phyloP scores from a whole-genome alignment of 2,797 vertebrate genomes.

The Xenops minutus region DNA sequence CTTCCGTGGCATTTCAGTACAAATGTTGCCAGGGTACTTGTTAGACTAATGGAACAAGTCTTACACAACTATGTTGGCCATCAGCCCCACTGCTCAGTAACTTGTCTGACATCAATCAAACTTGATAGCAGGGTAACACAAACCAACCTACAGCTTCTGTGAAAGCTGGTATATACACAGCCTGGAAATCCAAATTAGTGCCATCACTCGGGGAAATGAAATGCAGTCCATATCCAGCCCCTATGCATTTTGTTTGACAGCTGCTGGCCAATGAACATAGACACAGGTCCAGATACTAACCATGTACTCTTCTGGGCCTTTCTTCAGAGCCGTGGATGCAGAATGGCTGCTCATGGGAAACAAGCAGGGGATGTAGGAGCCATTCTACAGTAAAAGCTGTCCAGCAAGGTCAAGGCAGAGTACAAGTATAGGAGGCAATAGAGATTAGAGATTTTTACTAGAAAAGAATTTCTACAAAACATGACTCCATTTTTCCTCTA shows the following conservation, averaged over 20 bases:
- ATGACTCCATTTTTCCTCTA: neutral
- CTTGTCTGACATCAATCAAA: neutral
- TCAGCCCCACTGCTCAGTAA: neutral
- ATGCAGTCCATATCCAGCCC: neutral
- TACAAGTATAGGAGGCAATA: neutral
- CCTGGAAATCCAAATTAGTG: neutral
- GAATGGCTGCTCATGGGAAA: neutral
- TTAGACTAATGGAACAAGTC: neutral
- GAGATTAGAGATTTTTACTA: neutral
- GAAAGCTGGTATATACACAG: neutral
- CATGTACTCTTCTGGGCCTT: neutral
- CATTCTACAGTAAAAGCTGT: neutral
- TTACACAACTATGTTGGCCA: neutral
- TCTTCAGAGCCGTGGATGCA: neutral
- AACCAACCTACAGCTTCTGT: neutral
- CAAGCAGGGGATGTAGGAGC: neutral
- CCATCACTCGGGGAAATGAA: rapidly evolving
- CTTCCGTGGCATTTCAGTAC: neutral
- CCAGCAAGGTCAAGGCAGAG: neutral
- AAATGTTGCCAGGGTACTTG: neutral
- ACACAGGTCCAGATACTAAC: neutral
- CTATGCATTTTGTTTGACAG: rapidly evolving
- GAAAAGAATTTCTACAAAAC: neutral
- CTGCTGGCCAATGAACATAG: neutral
- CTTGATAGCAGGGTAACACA: neutral